Evolutionary conservation across 2,888 invertebrate genomes (phyloP).

Genomic region (Oxycera nigricornis): DNA sequence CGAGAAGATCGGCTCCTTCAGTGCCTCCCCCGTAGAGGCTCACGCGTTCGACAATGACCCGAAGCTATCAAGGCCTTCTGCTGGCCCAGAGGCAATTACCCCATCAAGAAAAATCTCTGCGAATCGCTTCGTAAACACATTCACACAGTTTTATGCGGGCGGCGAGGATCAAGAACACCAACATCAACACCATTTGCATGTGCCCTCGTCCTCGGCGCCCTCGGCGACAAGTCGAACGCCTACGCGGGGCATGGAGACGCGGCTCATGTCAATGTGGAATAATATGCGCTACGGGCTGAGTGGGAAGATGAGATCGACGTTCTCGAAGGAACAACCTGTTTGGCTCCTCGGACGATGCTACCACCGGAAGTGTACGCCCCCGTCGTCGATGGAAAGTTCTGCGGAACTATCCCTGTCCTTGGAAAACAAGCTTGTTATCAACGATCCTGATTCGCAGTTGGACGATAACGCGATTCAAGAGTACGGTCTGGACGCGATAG

Average conservation of each 20-base stretch:
- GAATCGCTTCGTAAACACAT: conserved; percentile 60
- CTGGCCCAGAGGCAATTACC: conserved; percentile 50
- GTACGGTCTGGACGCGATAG: conserved; percentile 62
- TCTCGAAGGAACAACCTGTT: conserved; percentile 86
- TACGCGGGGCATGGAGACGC: conserved; percentile 77
- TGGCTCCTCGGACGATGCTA: conserved; percentile 86
- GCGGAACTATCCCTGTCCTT: conserved; percentile 51
- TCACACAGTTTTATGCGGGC: conserved; percentile 57
- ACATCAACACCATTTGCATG: neutral
- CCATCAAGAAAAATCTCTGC: conserved; percentile 62
- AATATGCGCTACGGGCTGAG: conserved; percentile 91
- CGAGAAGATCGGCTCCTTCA: conserved; percentile 56
- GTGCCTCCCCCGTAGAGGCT: conserved; percentile 37
- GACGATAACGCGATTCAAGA: conserved; percentile 62
- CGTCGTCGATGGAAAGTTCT: conserved; percentile 64
- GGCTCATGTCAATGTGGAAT: conserved; percentile 87
- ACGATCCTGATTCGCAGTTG: neutral
- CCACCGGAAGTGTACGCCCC: conserved; percentile 73
- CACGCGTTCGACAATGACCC: conserved; percentile 54
- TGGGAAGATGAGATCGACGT: conserved; percentile 76
- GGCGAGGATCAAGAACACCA: conserved; percentile 41
- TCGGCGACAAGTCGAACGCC: conserved; percentile 57
- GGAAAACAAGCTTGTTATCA: conserved; percentile 47
- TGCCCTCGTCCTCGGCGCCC: conserved; percentile 50
- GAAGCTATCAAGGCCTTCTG: conserved; percentile 21